Conservation (phyloP, 92 coral and sea anemone species). For the Heliopora coerulea region DNA sequence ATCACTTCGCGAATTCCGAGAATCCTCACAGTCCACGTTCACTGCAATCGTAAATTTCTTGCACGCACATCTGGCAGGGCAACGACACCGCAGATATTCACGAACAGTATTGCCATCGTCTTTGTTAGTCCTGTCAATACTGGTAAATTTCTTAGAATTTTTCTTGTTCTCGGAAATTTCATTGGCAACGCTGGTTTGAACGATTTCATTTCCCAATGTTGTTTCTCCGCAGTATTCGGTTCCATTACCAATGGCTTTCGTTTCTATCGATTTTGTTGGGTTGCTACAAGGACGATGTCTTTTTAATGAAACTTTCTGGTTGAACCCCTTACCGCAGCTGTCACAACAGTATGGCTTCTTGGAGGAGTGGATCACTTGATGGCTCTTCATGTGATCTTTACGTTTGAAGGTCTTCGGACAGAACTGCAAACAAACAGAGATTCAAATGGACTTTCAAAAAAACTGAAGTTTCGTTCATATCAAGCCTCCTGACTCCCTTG, state of each 20-base stretch:
- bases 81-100: constrained; percentile 14
- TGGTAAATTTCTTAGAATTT: neutral
- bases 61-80: constrained; percentile 12
- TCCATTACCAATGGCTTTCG: neutral
- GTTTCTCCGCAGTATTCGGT: neutral
- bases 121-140: neutral
- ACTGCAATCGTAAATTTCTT: constrained; percentile 19
- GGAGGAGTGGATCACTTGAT: constrained; percentile 10
- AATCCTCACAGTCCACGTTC: neutral
- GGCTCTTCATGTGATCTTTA: constrained; percentile 24
- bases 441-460: too few relatives aligned
- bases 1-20: neutral
- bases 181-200: neutral
- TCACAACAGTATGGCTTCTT: constrained; percentile 21
- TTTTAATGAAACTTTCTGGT: constrained; percentile 18
- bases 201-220: neutral
- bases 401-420: constrained; percentile 40
- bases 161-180: neutral
- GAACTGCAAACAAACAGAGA: neutral
- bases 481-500: too few relatives aligned
- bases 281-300: constrained; percentile 9
- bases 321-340: constrained; percentile 28
- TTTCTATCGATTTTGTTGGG: neutral
- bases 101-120: neutral
- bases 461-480: too few relatives aligned